Percentiles rank a stretch among this genome's conserved stretches.
These are phyloP conservation scores for Xestia sexstrigata DNA, from an alignment of 2,888 invertebrate species.

Conservation along the genomic window DNA sequence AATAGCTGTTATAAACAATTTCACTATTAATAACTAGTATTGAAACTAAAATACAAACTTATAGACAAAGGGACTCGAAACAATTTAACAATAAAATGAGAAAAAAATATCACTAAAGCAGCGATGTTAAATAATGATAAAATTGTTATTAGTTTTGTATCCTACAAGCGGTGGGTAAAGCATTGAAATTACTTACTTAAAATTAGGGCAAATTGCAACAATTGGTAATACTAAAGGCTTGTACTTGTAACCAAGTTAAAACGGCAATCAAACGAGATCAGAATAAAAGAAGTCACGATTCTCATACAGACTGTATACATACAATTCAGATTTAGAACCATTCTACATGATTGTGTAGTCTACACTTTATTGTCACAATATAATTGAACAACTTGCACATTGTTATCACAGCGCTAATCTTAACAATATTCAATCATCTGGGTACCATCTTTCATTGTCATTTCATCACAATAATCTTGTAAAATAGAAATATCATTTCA, in stretches of 20 bases:
- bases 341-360: conserved; percentile 22
- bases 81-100: conserved; percentile 39
- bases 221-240: conserved; percentile 55
- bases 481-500: conserved; percentile 38
- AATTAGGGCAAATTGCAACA: conserved; percentile 57
- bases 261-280: conserved; percentile 62
- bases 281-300: conserved; percentile 37
- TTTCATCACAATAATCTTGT: conserved; percentile 56
- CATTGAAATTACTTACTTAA: conserved; percentile 64
- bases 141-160: conserved; percentile 40
- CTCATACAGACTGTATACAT: conserved; percentile 9
- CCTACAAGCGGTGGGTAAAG: conserved; percentile 70
- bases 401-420: conserved; percentile 67
- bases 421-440: conserved; percentile 55
- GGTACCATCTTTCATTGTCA: conserved; percentile 42
- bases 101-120: conserved; percentile 68
- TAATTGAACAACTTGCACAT: conserved; percentile 57
- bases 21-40: conserved; percentile 40
- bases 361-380: conserved; percentile 66
- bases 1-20: conserved; percentile 35
- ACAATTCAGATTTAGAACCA: conserved; percentile 28
- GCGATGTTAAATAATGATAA: conserved; percentile 54
- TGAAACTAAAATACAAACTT: conserved; percentile 28
- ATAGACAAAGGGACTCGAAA: conserved; percentile 33
- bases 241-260: conserved; percentile 54